Conservation (phyloP, 2,888 invertebrate genomes). For the Pollenia griseotomentosa region DNA sequence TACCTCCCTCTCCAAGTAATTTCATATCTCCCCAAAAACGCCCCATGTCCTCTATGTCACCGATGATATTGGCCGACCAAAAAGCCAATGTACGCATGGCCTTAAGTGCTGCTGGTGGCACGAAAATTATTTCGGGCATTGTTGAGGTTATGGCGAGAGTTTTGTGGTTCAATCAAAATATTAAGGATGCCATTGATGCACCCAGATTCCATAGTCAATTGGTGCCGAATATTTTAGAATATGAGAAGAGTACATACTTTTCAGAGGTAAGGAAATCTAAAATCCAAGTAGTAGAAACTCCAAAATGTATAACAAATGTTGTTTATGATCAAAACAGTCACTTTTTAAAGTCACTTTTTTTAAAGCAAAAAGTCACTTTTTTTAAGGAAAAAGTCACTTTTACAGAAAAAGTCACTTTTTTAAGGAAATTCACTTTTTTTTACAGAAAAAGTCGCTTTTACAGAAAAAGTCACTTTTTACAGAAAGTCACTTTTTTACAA, state of each 20-base stretch:
- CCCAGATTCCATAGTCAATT: slow-evolving; percentile 95
- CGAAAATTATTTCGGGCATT: slow-evolving; percentile 93
- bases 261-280: slow-evolving; percentile 75
- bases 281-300: too few relatives aligned
- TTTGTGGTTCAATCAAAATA: slow-evolving; percentile 87
- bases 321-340: too few relatives aligned
- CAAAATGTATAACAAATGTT: too few relatives aligned
- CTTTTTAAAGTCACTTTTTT: background rate
- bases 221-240: slow-evolving; percentile 89
- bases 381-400: too few relatives aligned
- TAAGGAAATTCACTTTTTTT: too few relatives aligned
- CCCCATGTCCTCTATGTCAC: slow-evolving; percentile 96
- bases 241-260: slow-evolving; percentile 86
- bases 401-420: too few relatives aligned
- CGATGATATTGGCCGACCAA: slow-evolving; percentile 89
- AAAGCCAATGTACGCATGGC: slow-evolving; percentile 87
- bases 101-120: slow-evolving; percentile 94
- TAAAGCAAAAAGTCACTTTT: background rate
- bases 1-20: slow-evolving; percentile 93
- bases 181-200: slow-evolving; percentile 89
- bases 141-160: slow-evolving; percentile 87
- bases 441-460: too few relatives aligned
- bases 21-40: slow-evolving; percentile 91
- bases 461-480: too few relatives aligned
- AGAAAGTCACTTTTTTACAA: too few relatives aligned